phyloP scores from a whole-genome alignment of 2,113 vertebrate genomes.

The Emydura subglobosa region DNA sequence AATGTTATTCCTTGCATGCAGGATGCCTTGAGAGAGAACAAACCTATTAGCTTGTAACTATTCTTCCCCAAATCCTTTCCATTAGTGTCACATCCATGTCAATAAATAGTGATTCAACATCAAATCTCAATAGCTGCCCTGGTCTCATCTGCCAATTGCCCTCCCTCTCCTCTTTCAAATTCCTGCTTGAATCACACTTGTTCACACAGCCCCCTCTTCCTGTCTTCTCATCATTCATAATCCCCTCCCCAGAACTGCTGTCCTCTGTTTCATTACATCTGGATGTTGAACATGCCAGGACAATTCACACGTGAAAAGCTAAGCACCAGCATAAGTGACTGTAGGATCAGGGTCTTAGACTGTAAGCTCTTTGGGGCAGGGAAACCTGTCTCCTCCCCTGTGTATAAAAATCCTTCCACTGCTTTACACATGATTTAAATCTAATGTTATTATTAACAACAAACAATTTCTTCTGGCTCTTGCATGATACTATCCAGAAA shows the following conservation, averaged over 20 bases:
- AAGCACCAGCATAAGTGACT: constrained; percentile 73
- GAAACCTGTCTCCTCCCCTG: constrained; percentile 39
- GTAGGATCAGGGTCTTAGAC: constrained; percentile 39
- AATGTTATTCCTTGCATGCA: constrained; percentile 26
- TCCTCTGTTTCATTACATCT: constrained; percentile 32
- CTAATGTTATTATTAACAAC: constrained; percentile 1
- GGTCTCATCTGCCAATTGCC: not conserved
- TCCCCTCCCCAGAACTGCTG: constrained; percentile 49
- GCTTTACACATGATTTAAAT: constrained; percentile 11
- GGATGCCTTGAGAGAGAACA: constrained; percentile 32
- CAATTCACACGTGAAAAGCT: constrained; percentile 67
- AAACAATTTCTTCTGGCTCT: constrained; percentile 35
- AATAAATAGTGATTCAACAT: constrained; percentile 66
- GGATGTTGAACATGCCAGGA: constrained; percentile 58
- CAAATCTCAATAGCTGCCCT: constrained; percentile 53
- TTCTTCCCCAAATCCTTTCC: constrained; percentile 60
- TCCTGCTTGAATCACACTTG: constrained; percentile 26
- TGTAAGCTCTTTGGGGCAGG: constrained; percentile 13
- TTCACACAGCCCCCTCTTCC: constrained; percentile 33
- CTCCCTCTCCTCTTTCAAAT: constrained; percentile 45
- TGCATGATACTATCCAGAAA: constrained; percentile 7
- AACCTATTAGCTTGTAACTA: constrained; percentile 33
- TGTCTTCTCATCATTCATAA: constrained; percentile 64
- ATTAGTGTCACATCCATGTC: constrained; percentile 55
- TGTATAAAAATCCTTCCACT: constrained; percentile 18